Percentiles rank a stretch among this genome's conserved stretches.
Evolutionary conservation across 2,797 vertebrate species (phyloP).

Genomic region (Aphelocoma californica): DNA sequence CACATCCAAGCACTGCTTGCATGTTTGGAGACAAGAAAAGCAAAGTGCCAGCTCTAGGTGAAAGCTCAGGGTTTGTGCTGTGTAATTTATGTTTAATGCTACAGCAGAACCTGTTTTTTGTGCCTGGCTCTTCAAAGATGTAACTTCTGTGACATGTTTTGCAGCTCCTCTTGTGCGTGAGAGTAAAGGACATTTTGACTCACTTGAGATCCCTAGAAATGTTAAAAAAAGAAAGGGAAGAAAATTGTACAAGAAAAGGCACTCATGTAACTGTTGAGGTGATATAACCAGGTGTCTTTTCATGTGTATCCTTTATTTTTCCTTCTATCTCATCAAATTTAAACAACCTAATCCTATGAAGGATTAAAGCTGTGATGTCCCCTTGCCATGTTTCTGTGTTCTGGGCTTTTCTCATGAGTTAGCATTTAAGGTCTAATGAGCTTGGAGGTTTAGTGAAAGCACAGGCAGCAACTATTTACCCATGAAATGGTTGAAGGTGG

Average conservation of each 20-base stretch:
- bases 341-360: not conserved
- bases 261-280: not conserved
- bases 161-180: not conserved
- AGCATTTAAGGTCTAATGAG: conserved; percentile 2
- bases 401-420: not conserved
- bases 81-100: conserved; percentile 47
- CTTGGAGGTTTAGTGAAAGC: not conserved
- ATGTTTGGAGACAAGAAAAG: conserved; percentile 60
- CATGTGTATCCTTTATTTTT: not conserved
- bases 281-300: not conserved
- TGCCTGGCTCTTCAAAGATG: conserved; percentile 51
- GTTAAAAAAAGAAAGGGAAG: not conserved
- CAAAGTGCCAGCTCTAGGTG: conserved; percentile 50
- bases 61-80: conserved; percentile 41
- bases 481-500: not conserved
- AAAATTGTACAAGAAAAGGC: not conserved
- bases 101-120: conserved; percentile 33
- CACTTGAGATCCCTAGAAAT: conserved; percentile 21
- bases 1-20: conserved; percentile 34
- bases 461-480: not conserved
- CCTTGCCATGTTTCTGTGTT: not conserved
- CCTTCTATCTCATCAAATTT: not conserved
- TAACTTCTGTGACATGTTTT: conserved; percentile 34
- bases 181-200: conserved; percentile 34
- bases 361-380: not conserved